These are phyloP conservation scores for Eudemis profundana DNA, from an alignment of 2,888 invertebrate genomes.

Conservation along the genomic window DNA sequence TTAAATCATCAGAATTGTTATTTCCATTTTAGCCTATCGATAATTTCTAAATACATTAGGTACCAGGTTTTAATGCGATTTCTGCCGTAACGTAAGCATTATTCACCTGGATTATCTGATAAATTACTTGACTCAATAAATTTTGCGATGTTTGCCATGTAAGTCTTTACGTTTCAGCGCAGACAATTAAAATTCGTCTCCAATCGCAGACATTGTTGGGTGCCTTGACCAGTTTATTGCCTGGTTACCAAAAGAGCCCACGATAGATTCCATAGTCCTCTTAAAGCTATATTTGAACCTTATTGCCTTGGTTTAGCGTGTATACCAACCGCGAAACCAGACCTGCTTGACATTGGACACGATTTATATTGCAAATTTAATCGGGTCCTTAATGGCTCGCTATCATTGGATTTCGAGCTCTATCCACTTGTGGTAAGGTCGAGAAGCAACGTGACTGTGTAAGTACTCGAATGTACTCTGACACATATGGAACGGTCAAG, in stretches of 20 bases:
- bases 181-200: slow-evolving; percentile 49
- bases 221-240: slow-evolving; percentile 49
- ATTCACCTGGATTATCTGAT: no score
- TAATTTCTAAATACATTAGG: no score
- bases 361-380: slow-evolving; percentile 35
- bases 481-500: slow-evolving; percentile 58
- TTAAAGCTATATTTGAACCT: slow-evolving; percentile 5
- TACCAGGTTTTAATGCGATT: no score
- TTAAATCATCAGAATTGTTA: no score
- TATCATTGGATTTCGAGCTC: slow-evolving; percentile 6
- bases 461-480: slow-evolving; percentile 24
- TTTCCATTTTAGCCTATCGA: no score
- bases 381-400: slow-evolving; percentile 4
- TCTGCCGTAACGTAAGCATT: no score
- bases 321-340: neutral
- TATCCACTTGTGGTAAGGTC: slow-evolving; percentile 24
- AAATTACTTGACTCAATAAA: no score
- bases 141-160: no score
- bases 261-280: neutral
- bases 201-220: slow-evolving; percentile 42
- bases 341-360: slow-evolving; percentile 15
- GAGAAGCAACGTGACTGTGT: neutral
- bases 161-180: slow-evolving; percentile 20
- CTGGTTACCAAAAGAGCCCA: slow-evolving; percentile 38
- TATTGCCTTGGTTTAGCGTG: slow-evolving; percentile 11